Conservation (phyloP, 2,888 invertebrate species). For the Biston betularia region DNA sequence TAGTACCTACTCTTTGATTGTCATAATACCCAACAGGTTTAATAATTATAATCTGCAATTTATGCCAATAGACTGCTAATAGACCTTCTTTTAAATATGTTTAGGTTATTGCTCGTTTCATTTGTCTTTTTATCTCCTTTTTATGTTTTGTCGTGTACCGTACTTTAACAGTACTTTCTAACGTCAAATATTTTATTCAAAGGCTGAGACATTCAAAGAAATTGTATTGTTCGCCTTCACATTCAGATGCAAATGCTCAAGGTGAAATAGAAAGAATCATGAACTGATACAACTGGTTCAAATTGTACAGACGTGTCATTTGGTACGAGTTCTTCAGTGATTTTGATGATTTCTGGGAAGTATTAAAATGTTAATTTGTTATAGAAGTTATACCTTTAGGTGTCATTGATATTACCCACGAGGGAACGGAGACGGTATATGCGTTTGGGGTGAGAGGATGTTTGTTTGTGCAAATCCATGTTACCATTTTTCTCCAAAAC, state of each 20-base stretch:
- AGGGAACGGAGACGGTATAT: too few species aligned
- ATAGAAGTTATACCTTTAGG: too few species aligned
- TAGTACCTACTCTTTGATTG: too few species aligned
- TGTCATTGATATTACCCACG: too few species aligned
- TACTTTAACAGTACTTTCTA: constrained; percentile 3
- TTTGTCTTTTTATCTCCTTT: constrained; percentile 3
- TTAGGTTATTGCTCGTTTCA: constrained; percentile 15
- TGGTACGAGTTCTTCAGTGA: neutral
- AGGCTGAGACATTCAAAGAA: constrained; percentile 14
- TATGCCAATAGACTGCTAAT: constrained; percentile 1
- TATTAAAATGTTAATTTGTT: too few species aligned
- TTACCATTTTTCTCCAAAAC: too few species aligned
- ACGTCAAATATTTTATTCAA: constrained; percentile 25
- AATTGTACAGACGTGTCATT: constrained; percentile 3
- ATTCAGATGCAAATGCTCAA: constrained; percentile 27
- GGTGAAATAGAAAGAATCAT: constrained; percentile 13
- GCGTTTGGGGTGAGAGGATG: too few species aligned
- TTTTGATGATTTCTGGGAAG: too few species aligned
- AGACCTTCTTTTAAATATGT: neutral
- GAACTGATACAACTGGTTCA: neutral
- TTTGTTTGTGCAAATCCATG: too few species aligned
- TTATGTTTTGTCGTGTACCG: constrained; percentile 3
- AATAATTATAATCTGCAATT: neutral
- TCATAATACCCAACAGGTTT: too few species aligned
- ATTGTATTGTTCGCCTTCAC: constrained; percentile 26